Evolutionary conservation across 92 coral and sea anemone species (phyloP).

Genomic region (Metridium senile): DNA sequence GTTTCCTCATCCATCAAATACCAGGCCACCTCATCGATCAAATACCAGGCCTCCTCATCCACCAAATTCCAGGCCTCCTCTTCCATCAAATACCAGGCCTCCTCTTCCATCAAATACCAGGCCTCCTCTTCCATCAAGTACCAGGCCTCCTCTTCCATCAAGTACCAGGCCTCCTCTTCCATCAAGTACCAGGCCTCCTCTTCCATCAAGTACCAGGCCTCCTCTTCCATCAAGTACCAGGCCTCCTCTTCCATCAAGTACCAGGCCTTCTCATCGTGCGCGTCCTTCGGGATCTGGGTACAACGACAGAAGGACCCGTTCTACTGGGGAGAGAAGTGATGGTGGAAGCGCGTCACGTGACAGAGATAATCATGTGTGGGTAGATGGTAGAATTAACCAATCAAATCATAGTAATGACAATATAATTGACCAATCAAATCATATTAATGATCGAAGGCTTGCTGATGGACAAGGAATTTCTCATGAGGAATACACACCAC

Average conservation of each 20-base stretch:
- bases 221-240: background rate
- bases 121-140: background rate
- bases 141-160: background rate
- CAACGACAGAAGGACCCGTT: no score
- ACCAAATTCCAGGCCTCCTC: background rate
- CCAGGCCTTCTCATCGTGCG: background rate
- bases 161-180: background rate
- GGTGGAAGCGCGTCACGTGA: conserved; percentile 1
- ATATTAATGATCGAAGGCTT: background rate
- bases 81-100: background rate
- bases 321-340: no score
- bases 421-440: background rate
- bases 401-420: conserved; percentile 7
- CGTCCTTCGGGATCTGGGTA: conserved; percentile 6
- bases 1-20: background rate
- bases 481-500: no score
- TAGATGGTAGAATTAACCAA: background rate
- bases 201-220: background rate
- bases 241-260: background rate
- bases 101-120: background rate
- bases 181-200: background rate
- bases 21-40: background rate
- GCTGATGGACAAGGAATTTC: background rate
- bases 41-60: background rate
- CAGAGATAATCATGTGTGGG: background rate